Percentiles rank a stretch among this genome's conserved stretches.
Conservation (phyloP, 2,888 invertebrate genomes). For the Aricia artaxerxes region DNA sequence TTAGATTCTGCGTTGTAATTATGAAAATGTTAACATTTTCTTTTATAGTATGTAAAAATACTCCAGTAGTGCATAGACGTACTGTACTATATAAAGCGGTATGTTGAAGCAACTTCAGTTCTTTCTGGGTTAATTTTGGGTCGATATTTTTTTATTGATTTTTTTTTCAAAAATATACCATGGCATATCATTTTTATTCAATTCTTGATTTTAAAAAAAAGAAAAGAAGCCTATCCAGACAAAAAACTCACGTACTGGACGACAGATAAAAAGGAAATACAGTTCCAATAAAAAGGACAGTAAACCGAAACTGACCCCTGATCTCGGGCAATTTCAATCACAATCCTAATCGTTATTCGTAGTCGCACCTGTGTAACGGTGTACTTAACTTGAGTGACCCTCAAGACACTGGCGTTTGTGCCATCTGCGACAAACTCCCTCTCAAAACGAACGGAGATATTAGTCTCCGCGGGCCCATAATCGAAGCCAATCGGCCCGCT, state of each 20-base stretch:
- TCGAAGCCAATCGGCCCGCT: conserved; percentile 78
- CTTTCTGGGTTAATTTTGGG: too few relatives aligned
- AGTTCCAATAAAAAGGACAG: background rate
- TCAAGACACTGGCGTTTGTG: conserved; percentile 32
- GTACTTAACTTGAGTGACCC: conserved; percentile 79
- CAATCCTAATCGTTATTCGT: conserved; percentile 55
- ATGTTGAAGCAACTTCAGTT: too few relatives aligned
- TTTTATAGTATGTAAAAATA: background rate
- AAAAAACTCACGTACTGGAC: background rate
- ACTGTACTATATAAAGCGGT: background rate
- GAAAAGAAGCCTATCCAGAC: background rate
- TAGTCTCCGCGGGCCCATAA: conserved; percentile 78
- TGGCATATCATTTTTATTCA: background rate
- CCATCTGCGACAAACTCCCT: conserved; percentile 76
- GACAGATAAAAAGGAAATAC: background rate
- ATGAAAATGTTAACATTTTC: background rate
- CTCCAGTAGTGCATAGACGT: too few relatives aligned
- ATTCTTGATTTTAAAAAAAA: background rate
- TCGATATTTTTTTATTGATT: too few relatives aligned
- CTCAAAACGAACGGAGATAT: conserved; percentile 77
- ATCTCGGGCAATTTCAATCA: conserved; percentile 68
- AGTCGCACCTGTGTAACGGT: conserved; percentile 75
- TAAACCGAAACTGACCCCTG: conserved; percentile 55
- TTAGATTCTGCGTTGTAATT: background rate
- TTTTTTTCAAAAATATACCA: too few relatives aligned